Conservation (phyloP, 2,888 invertebrate species). For the Piscicola geometra region DNA sequence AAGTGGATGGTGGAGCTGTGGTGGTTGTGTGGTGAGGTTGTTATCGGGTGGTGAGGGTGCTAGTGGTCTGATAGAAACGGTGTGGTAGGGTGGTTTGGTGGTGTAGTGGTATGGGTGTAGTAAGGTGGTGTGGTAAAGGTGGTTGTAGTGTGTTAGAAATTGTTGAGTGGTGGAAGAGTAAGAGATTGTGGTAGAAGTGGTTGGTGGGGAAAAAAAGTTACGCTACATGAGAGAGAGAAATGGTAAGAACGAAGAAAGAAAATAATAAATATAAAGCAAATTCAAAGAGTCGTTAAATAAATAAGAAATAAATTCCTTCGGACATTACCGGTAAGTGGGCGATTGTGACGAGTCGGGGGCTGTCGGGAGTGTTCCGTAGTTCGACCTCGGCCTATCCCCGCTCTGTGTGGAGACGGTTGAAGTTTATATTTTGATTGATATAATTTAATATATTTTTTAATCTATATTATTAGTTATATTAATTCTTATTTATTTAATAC, state of each 20-base stretch:
- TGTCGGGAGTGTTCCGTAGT: slow-evolving; percentile 9
- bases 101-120: neutral
- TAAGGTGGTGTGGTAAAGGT: neutral
- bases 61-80: neutral
- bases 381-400: neutral
- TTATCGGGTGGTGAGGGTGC: neutral
- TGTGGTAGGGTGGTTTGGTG: neutral
- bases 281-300: too few relatives aligned
- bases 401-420: neutral
- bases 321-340: neutral
- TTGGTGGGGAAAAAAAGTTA: too few relatives aligned
- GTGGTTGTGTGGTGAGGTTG: neutral
- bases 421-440: too few relatives aligned
- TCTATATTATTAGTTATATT: too few relatives aligned
- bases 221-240: too few relatives aligned
- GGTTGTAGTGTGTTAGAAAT: neutral
- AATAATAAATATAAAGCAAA: too few relatives aligned
- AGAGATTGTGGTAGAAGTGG: too few relatives aligned
- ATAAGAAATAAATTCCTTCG: too few relatives aligned
- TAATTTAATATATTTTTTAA: too few relatives aligned
- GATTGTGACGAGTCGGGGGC: neutral
- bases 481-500: too few relatives aligned
- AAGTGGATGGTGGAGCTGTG: neutral
- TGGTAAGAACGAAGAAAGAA: too few relatives aligned
- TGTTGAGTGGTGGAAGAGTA: too few relatives aligned